Base-by-base conservation (phyloP, 2,113 vertebrate species). In the Mastomys coucha region DNA sequence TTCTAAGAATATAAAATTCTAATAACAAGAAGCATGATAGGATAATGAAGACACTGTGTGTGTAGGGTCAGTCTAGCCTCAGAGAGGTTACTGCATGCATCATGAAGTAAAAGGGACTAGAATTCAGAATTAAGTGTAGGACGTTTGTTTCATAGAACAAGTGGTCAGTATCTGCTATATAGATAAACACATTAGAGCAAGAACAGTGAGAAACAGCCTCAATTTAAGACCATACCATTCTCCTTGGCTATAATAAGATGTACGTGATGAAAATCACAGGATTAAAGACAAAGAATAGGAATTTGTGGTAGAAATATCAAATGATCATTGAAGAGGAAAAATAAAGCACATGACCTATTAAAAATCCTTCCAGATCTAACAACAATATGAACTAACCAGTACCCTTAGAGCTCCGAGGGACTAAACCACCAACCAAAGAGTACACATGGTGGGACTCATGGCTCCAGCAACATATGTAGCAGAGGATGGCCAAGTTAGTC, bases 231-330 rank as follows among this genome's bases (percentile, higher is more conserved):
- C 11, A 81, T 36, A 22, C 6, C 24, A 69, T 91, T 92, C 91
- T 80, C 49, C 39, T 89, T 58, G 42, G 60, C 58, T 86, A 65
- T 93, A 96, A 91, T 81, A 91, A 92, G 75, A 81, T 95, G 36
- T 65, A 65, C 45, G 60, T 72, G 20, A 69, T 6, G 39, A 92
- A 92, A 91, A 89, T 72, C 76, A 91, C 75, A 49, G 69, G 14
- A 91, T 69, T 72, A 95, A 88, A 90, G n/a, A 13, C 20, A 94
- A 92, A 89, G 42, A 91, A 53, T 60, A 89, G 73, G 36, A 93
- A 88, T 73, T 89, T 72, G 5, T 17, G 53, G 69, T 51, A 12
- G 39, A 75, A 94, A 75, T 33, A 76, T 28, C 3, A 93, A 72
- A 49, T 24, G 2, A 77, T 85, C 84, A 65, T 5, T 0, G 3